Base-by-base conservation (phyloP, 1,140 invertebrate species). In the Yoshiicerus persimilis region DNA sequence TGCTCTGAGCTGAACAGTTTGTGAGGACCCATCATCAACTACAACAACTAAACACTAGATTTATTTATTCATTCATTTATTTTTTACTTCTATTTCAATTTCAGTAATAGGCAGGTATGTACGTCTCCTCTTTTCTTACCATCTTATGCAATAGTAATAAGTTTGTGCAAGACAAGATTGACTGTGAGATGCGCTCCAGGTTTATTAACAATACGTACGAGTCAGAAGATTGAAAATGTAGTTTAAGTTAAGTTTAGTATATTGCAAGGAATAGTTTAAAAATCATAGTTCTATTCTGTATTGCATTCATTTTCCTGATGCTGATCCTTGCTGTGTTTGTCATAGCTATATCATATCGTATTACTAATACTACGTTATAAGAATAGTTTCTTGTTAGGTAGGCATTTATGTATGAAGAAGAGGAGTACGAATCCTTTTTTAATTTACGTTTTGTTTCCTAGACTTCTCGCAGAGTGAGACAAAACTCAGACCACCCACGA, bases 381-480 rank as follows among this genome's bases (percentile, higher is more conserved):
- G 20, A 56, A n/a, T n/a, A 56, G 47, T 20, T 56, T 16, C 23
- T 70, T 13, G 23, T 30, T 27, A 70, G 23, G 23, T 9, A 70
- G 25, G 27, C 23, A n/a, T 27, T 56, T 56, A 56, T 56, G 47
- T 56, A 56, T 56, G 47, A 56, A 56, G 47, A 56, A 56, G 47
- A 75, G 66, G 66, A 32, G 32, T 84, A 84, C 77, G 77, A 83
- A 84, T 84, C 27, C 38, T 47, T 84, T 84, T 84, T 84, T 47
- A 84, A 84, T 84, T 84, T 84, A 84, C 83, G 83, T 84, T 84
- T 84, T 84, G 83, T 84, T 84, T 84, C 83, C 83, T 56, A 41
- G 83, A 84, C 83, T 84, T 84, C 83, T 47, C 25, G 83, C 83
- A 84, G 83, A 84, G 83, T 84, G 83, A 47, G 83, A 84, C 38